Conservation (phyloP, 2,797 vertebrate species). For the Acanthurus tractus region DNA sequence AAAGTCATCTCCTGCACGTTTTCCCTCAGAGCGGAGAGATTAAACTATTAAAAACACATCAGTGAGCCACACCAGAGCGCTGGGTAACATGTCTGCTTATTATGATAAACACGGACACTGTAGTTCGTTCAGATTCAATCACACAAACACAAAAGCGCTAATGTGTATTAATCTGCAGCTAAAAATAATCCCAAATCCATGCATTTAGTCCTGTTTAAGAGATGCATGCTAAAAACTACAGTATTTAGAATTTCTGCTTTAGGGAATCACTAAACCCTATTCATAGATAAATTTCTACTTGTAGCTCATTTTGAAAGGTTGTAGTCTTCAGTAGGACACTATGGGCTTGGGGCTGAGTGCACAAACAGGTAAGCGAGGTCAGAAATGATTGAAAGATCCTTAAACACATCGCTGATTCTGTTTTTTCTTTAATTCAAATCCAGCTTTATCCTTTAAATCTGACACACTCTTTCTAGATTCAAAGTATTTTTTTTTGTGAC, state of each 20-base stretch:
- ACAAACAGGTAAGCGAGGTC: neutral
- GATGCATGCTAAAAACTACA: neutral
- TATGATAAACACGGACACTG: neutral
- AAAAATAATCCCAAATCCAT: slow-evolving; percentile 11
- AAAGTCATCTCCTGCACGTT: slow-evolving; percentile 37
- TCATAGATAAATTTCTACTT: neutral
- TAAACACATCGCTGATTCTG: neutral
- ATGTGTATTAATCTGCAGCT: slow-evolving; percentile 4
- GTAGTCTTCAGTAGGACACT: neutral
- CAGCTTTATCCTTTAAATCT: slow-evolving; percentile 1
- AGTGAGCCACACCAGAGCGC: slow-evolving; percentile 19
- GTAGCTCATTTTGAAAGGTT: neutral
- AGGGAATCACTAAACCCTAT: neutral
- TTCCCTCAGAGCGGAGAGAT: slow-evolving; percentile 36
- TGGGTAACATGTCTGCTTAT: slow-evolving; percentile 16
- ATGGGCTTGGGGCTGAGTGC: neutral
- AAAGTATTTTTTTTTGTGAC: slow-evolving; percentile 22
- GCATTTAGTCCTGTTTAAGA: neutral
- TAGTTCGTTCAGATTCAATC: slow-evolving; percentile 15
- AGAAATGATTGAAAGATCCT: neutral
- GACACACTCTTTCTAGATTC: slow-evolving; percentile 12
- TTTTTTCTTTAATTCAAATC: neutral
- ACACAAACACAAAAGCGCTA: neutral
- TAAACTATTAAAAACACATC: slow-evolving; percentile 44
- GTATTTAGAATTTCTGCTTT: neutral